Conservation (phyloP, 1,140 invertebrate genomes). For the Drosophila insularis region DNA sequence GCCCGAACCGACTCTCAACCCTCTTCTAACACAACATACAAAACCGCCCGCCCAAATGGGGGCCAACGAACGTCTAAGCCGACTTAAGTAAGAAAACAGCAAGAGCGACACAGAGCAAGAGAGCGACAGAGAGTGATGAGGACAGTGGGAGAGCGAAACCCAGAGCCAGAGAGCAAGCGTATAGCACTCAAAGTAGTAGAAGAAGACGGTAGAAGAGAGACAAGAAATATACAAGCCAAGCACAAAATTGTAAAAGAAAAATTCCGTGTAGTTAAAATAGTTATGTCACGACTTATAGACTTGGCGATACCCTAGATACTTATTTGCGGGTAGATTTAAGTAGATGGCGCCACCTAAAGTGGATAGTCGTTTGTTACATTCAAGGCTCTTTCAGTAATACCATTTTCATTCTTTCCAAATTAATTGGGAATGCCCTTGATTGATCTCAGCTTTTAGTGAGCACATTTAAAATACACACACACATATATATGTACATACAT, state of each 20-base stretch:
- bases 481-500: background rate
- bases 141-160: conserved; percentile 3
- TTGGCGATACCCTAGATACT: background rate
- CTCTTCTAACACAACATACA: conserved; percentile 15
- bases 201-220: conserved; percentile 18
- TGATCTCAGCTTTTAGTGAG: too few species aligned
- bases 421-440: too few species aligned
- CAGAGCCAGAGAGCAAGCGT: conserved; percentile 19
- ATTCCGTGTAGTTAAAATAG: background rate
- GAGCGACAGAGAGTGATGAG: conserved; percentile 9
- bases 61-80: conserved; percentile 78
- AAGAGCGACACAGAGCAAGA: background rate
- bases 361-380: too few species aligned
- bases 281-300: background rate
- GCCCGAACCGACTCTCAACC: background rate
- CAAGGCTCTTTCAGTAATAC: too few species aligned
- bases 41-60: conserved; percentile 38
- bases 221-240: conserved; percentile 22
- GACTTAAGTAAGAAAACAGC: conserved; percentile 48
- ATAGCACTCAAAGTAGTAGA: conserved; percentile 20
- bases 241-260: conserved; percentile 69
- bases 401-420: too few species aligned
- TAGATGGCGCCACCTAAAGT: too few species aligned
- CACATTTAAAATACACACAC: too few species aligned
- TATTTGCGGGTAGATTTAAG: background rate